Evolutionary conservation across 2,888 invertebrate genomes (phyloP).

Genomic region (Ophion costatus): DNA sequence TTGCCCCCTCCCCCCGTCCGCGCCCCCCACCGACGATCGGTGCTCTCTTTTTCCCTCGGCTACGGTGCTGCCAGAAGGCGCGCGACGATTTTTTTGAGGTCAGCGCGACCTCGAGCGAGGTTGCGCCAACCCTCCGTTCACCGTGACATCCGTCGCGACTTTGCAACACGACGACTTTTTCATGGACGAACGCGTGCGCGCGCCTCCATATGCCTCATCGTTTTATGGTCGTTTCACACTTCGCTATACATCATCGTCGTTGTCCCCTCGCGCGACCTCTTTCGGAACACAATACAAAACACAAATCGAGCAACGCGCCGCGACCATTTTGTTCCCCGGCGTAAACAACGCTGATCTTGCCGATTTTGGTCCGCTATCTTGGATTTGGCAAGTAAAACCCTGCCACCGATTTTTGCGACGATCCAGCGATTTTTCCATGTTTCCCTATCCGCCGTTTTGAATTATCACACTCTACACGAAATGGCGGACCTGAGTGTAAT

Average conservation of each 20-base stretch:
- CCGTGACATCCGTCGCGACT: slow-evolving; percentile 73
- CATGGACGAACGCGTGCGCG: slow-evolving; percentile 37
- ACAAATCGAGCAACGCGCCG: neutral
- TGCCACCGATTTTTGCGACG: neutral
- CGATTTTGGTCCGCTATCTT: neutral
- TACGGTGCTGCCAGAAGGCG: neutral
- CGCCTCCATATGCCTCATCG: neutral
- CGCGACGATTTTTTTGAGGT: slow-evolving; percentile 3
- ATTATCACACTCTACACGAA: neutral
- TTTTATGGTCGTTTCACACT: neutral
- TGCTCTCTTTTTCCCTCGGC: neutral
- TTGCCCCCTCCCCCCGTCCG: neutral
- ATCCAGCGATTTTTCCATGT: neutral
- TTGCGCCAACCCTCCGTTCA: slow-evolving; percentile 74
- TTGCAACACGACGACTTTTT: slow-evolving; percentile 25
- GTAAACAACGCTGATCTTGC: neutral
- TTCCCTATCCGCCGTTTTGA: neutral
- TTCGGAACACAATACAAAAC: neutral
- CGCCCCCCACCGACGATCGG: neutral
- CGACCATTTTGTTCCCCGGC: neutral
- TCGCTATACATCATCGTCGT: slow-evolving; percentile 21
- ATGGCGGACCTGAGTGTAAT: too few species aligned
- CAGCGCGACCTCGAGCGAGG: slow-evolving; percentile 74
- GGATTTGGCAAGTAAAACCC: slow-evolving; percentile 1
- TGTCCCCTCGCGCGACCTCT: neutral